phyloP scores from a whole-genome alignment of 1,140 invertebrate species.

The Drosophila sechellia region DNA sequence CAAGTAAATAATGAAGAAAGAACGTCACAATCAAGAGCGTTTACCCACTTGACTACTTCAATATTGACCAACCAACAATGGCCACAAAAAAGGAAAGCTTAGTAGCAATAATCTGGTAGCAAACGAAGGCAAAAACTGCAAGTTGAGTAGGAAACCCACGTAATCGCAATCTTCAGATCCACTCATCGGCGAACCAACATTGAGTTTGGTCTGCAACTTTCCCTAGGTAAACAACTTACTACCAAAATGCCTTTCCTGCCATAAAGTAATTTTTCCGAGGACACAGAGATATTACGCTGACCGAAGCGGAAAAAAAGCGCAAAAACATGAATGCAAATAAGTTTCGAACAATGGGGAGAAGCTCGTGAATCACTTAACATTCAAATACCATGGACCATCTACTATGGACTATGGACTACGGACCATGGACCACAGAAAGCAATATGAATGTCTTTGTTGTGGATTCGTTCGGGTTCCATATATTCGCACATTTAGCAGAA shows the following conservation, averaged over 20 bases:
- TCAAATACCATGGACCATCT: neutral
- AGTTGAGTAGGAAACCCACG: neutral
- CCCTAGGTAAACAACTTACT: constrained; percentile 29
- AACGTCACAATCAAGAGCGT: constrained; percentile 8
- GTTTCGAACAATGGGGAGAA: constrained; percentile 56
- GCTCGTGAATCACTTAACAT: constrained; percentile 37
- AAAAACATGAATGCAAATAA: constrained; percentile 74
- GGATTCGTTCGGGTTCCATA: neutral
- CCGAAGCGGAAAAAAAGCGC: constrained; percentile 25
- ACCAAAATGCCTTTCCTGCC: constrained; percentile 14
- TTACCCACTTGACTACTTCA: constrained; percentile 54
- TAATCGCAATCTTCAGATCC: constrained; percentile 8
- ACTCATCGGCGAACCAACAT: constrained; percentile 24
- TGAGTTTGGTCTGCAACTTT: constrained; percentile 38
- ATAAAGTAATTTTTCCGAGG: constrained; percentile 17
- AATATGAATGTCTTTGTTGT: constrained; percentile 39
- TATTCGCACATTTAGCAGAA: constrained; percentile 14
- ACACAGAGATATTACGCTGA: constrained; percentile 20
- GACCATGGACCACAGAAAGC: constrained; percentile 42
- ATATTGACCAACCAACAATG: constrained; percentile 41
- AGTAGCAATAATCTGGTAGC: constrained; percentile 26
- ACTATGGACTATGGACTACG: no score
- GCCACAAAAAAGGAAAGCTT: neutral
- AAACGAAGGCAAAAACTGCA: neutral
- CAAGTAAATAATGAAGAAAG: constrained; percentile 8